Base-by-base conservation (phyloP, 2,888 invertebrate genomes). In the Acronicta alni region DNA sequence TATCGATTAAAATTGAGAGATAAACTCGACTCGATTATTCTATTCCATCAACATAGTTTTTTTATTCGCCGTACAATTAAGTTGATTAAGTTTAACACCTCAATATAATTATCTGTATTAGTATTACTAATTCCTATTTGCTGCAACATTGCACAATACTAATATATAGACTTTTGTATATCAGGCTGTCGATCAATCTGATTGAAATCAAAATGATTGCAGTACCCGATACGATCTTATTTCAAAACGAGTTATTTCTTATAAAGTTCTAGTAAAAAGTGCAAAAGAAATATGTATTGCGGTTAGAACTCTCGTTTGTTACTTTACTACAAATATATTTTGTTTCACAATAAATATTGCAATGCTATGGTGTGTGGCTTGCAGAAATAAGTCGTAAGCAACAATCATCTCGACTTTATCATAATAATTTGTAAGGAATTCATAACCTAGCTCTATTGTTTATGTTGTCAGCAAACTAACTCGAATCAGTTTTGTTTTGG, bases 21-120 rank as follows among this genome's bases (percentile, higher is more conserved):
- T 48, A 42, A 54, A 55, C 44, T 51, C 32, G 1, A 55, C 15
- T 57, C 37, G 20, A 42, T 48, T 51, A 43, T 63, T 51, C 3
- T 43, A 30, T 64, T 64, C 53, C 58, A 55, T 48, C 57, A 69
- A 52, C n/a, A 52, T 32, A 35, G 2, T 20, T 51, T 51, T 64
- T 69, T 72, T 35, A 35, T 35, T 35, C 35, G 5, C 35, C n/a
- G 43, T 32, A 10, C 46, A 30, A 66, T 69, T 71, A 52, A 17
- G 51, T 55, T 66, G 48, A 71, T 66, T 69, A 47, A 8, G 23
- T 61, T 55, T 71, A 66, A 71, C 66, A 66, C 61, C 64, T 64
- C 48, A 17, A 48, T 47, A 23, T 52, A 68, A 64, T 68, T 58
- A 53, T 64, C 41, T 55, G n/a, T 67, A 49, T 69, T 48, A 52